Evolutionary conservation across 2,797 vertebrate genomes (phyloP), one percentile per base, ranked within the genome.

Genomic region (Gambusia yucatana): DNA sequence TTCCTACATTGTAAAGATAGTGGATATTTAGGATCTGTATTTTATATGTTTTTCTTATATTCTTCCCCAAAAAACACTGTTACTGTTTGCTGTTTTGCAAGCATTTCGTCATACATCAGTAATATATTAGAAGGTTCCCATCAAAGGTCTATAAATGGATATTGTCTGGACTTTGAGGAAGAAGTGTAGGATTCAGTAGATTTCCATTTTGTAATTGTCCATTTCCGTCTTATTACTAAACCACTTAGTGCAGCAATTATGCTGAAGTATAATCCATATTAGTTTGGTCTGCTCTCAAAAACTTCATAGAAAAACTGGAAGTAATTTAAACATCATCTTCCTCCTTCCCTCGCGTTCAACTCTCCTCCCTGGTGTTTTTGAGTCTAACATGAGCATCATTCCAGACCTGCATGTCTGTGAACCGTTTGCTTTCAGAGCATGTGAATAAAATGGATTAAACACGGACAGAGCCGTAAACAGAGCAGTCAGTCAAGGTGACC

Each of bases 401-500:
- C 5, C 0, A 52, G 76, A 82, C 82, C 39, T 77, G 83, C 84
- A 80, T 48, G 77, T 84, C 77, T 70, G 75, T 84, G 79, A 82
- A 72, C 78, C 71, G 71, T 16, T 74, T 84, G 81, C 81, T 88
- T 91, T 86, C 16, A 77, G 50, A 80, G 48, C 77, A 77, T 20
- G 46, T 82, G 78, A 84, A 86, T 88, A 89, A 93, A 91, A 72
- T 86, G 76, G 92, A 94, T 94, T 93, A 93, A 88, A 84, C 86
- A 88, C 63, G 87, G 90, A 87, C 87, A 78, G 89, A 36, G 76
- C 86, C 6, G 14, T 16, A 33, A 88, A 82, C 83, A 77, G 70
- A 77, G 89, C 86, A 88, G 83, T 89, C 86, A 87, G 87, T 91
- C 92, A 94, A 93, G 91, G 94, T 94, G 88, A 95, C 94, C 93